Evolutionary conservation across 2,888 invertebrate genomes (phyloP), one percentile per base, ranked within the genome.

Genomic region (Harmothoe impar): DNA sequence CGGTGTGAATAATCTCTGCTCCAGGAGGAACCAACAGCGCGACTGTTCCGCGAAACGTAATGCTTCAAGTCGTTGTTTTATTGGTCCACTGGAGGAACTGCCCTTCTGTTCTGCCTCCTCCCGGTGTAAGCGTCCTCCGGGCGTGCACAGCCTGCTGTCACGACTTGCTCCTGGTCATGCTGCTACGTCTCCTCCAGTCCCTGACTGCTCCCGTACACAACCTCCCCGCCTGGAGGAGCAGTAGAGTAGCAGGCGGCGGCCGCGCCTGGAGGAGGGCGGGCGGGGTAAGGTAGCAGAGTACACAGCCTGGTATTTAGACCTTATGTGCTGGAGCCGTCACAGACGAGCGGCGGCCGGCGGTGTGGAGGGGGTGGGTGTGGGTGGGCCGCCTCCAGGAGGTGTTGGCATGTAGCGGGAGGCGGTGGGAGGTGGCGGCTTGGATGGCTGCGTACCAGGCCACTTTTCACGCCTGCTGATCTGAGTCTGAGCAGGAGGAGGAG

Each of bases 401-500:
- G 43, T 43, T 43, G 43, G 43, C 5, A 43, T 43, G 43, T 43
- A 43, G 10, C 43, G 43, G 72, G 72, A 43, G 86, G 86, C 52
- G 86, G 51, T 54, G 54, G 86, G 52, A 54, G 17, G 52, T 54
- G 31, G 52, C 52, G 86, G 31, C 31, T 52, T 33, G 86, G 29
- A 52, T 56, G 29, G 56, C 31, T 52, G 86, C 20, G 86, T 86
- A 54, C 52, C 29, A 56, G 86, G 31, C 54, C 33, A 86, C 54
- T 52, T 86, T 86, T 86, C 86, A 86, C 86, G 54, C 86, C 56
- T 29, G 86, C 56, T 86, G 86, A 31, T 86, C 86, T 52, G 23
- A 52, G 52, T n/a, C 86, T 25, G 84, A 29, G n/a, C 43, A 5
- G 78, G 33, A 5, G 20, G 31, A 31, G 78, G 15, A 5, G 78